Evolutionary conservation across 2,888 invertebrate species (phyloP).

Genomic region (Drosophila hamatofila): DNA sequence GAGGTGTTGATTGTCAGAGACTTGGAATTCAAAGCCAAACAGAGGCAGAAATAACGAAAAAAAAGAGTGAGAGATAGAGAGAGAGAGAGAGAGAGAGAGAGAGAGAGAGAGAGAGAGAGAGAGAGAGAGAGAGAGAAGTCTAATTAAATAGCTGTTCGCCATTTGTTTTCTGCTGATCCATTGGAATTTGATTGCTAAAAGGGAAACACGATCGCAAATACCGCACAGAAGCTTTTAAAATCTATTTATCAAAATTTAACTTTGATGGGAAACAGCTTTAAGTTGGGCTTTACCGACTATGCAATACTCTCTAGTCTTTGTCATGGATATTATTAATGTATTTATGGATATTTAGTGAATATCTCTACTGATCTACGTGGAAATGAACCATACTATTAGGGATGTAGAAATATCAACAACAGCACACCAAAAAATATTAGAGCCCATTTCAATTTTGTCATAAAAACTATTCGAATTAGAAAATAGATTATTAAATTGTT

Average conservation of each 20-base stretch:
- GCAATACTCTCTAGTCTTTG: too few species aligned
- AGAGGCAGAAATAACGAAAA: too few species aligned
- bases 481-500: too few species aligned
- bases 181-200: constrained; percentile 15
- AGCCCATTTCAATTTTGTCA: too few species aligned
- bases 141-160: constrained; percentile 40
- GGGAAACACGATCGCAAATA: constrained; percentile 30
- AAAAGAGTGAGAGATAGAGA: neutral
- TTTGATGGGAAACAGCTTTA: neutral
- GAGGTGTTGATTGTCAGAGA: constrained; percentile 54
- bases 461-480: too few species aligned
- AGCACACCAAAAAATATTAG: too few species aligned
- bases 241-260: neutral
- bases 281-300: neutral
- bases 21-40: constrained; percentile 16
- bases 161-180: constrained; percentile 32
- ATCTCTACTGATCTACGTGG: too few species aligned
- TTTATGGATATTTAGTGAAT: too few species aligned
- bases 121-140: neutral
- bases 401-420: too few species aligned
- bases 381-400: too few species aligned
- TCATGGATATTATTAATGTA: too few species aligned
- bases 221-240: constrained; percentile 1
- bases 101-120: neutral
- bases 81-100: neutral